A percentile compares a stretch with the other conserved stretches of the same genome.
Conservation (phyloP, 2,113 vertebrate species). For the Lanius ludovicianus region DNA sequence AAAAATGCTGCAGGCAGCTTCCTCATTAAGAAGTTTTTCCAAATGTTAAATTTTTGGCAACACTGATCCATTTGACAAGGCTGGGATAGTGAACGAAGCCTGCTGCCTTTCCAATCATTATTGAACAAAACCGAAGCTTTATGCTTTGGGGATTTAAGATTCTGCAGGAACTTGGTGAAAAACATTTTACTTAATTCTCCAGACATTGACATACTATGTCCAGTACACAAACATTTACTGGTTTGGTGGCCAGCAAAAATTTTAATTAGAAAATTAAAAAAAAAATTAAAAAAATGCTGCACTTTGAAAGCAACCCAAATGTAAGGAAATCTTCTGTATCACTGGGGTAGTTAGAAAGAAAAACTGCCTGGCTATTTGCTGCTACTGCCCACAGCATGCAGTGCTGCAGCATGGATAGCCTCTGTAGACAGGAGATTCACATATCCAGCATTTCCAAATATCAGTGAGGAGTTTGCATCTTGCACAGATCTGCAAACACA, state of each 20-base stretch:
- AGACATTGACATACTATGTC: neutral
- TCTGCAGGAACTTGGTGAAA: neutral
- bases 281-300: neutral
- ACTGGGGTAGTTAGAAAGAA: neutral
- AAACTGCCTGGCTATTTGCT: neutral
- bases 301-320: neutral
- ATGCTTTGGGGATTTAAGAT: neutral
- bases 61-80: neutral
- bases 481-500: neutral
- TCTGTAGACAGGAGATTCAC: neutral
- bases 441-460: neutral
- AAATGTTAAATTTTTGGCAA: neutral
- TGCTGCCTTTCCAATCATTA: neutral
- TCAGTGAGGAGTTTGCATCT: neutral
- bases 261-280: neutral
- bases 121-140: neutral
- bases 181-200: neutral
- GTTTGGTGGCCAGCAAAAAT: neutral
- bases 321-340: neutral
- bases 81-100: neutral
- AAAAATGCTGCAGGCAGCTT: neutral
- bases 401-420: neutral
- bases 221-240: neutral
- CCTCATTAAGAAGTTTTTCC: neutral
- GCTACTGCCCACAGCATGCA: neutral